These are phyloP conservation scores for Tetragnatha versicolor DNA, from an alignment of 1,140 invertebrate species.

Conservation along the genomic window DNA sequence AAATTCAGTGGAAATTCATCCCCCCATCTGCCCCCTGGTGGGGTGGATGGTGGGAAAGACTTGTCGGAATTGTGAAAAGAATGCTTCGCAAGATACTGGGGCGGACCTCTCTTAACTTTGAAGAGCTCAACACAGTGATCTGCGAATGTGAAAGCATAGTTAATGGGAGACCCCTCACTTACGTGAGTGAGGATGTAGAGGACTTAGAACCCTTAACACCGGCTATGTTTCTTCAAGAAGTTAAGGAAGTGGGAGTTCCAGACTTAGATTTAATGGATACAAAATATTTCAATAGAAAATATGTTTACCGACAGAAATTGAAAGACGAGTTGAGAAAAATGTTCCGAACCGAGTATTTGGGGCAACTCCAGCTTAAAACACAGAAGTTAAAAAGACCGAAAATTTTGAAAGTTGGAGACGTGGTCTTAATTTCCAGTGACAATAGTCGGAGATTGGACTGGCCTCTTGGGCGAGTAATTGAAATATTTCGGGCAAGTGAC, in stretches of 20 bases:
- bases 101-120: background rate
- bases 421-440: too few relatives aligned
- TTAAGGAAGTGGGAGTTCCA: background rate
- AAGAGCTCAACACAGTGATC: too few relatives aligned
- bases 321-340: background rate
- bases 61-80: background rate
- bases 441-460: too few relatives aligned
- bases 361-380: too few relatives aligned
- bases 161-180: background rate
- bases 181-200: background rate
- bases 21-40: background rate
- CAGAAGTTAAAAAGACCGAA: too few relatives aligned
- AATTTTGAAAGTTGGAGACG: too few relatives aligned
- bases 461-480: too few relatives aligned
- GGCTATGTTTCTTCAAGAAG: too few relatives aligned
- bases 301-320: background rate
- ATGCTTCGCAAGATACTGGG: background rate
- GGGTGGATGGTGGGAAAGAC: background rate
- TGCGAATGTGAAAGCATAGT: background rate
- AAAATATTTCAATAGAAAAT: background rate
- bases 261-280: background rate
- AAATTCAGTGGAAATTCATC: background rate
- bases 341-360: background rate
- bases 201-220: too few relatives aligned
- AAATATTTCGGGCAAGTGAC: too few relatives aligned